A percentile compares a stretch with the other conserved stretches of the same genome.
These are phyloP conservation scores for Antheraea yamamai DNA, from an alignment of 2,888 invertebrate species.

Conservation along the genomic window DNA sequence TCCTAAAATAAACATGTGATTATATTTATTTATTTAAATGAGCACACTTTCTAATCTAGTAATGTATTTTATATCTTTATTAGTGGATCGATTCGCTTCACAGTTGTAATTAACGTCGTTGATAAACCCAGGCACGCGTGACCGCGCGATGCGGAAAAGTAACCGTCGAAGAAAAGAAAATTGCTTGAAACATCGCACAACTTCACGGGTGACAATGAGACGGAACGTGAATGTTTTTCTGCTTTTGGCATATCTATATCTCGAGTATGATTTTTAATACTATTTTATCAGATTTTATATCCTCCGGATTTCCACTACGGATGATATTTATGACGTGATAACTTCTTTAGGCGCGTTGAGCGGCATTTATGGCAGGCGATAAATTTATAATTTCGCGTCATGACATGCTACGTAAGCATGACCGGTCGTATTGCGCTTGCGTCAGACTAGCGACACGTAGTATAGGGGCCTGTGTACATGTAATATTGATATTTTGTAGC, in stretches of 20 bases:
- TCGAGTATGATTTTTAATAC: background rate
- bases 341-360: too few species aligned
- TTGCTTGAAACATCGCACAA: conserved; percentile 1
- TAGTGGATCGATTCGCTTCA: conserved; percentile 20
- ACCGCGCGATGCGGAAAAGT: conserved; percentile 49
- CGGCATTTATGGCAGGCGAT: too few species aligned
- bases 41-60: conserved; percentile 12
- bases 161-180: conserved; percentile 53
- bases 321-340: too few species aligned
- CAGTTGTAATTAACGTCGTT: conserved; percentile 35
- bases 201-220: background rate
- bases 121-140: conserved; percentile 41
- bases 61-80: background rate
- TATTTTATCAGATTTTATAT: background rate
- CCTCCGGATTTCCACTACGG: background rate
- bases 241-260: background rate
- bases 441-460: too few species aligned
- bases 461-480: too few species aligned
- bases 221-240: background rate
- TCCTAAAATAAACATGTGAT: too few species aligned
- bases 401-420: too few species aligned
- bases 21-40: too few species aligned
- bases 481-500: too few species aligned
- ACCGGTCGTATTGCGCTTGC: too few species aligned
- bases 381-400: too few species aligned